Evolutionary conservation across 35 echinoderm and acorn worm genomes (phyloP), one percentile per base, ranked within the genome.

Genomic region (Diadema setosum): DNA sequence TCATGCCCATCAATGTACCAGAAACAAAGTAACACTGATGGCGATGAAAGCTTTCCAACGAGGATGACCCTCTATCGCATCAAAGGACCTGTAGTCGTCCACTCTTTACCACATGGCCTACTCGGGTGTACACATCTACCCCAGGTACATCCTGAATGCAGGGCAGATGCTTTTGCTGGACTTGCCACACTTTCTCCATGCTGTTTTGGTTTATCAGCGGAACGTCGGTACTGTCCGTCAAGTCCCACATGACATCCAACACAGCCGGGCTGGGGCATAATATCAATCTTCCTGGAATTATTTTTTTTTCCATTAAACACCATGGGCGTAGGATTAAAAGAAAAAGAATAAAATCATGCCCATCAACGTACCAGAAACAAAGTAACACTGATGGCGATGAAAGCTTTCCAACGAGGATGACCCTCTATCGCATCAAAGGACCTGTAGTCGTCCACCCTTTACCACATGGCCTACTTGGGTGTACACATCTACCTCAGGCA

Each of bases 341-440:
- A 52, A 52, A 32, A 24, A 73, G 65, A 3, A 73, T 32, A 27
- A 24, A 73, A 73, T 5, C 3, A 73, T 73, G 3, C 3, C n/a
- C 65, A 73, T 73, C 65, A 73, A 73, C 40, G 46, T 86, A 91
- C 83, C 90, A 43, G 83, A 83, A 50, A 91, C 67, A 31, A 91
- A 91, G 20, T 23, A 35, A 29, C 82, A 78, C 82, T 75, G 83
- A 42, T 91, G 82, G 37, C 64, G 83, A 86, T 87, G 75, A 46
- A 87, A 92, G 39, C 60, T 75, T 57, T 92, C 90, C 18, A 87
- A 31, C 0, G 90, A 92, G 15, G 90, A 75, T 37, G 90, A 92
- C 7, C 90, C 84, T 80, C 70, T 46, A 7, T 17, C 84, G 56
- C 90, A 92, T 11, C 83, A 1, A 5, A 75, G 58, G 0, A 87